Evolutionary conservation across 1,140 invertebrate species (phyloP).

Genomic region (Chymomyza costata): DNA sequence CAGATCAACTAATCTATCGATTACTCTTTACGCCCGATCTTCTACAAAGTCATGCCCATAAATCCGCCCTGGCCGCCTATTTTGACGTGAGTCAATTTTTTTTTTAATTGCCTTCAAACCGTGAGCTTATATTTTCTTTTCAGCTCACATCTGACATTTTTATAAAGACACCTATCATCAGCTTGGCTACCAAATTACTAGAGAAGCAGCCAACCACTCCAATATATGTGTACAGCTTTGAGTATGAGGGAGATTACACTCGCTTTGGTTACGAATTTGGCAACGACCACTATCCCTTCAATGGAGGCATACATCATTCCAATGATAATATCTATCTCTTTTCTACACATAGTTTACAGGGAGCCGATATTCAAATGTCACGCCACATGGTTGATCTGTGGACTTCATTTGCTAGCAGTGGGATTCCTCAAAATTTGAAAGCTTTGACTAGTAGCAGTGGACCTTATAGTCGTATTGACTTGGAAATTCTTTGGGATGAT

Average conservation of each 20-base stretch:
- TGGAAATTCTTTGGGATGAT: constrained; percentile 16
- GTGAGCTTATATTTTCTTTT: background rate
- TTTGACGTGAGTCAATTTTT: constrained; percentile 53
- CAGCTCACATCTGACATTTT: constrained; percentile 42
- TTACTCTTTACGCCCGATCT: constrained; percentile 41
- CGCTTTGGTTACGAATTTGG: constrained; percentile 72
- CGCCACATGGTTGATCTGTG: constrained; percentile 73
- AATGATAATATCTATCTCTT: constrained; percentile 75
- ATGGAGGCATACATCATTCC: constrained; percentile 75
- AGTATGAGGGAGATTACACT: constrained; percentile 63
- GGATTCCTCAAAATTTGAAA: constrained; percentile 39
- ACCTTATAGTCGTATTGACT: constrained; percentile 59
- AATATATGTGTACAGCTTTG: constrained; percentile 66
- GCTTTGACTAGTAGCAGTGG: constrained; percentile 43
- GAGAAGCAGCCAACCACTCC: constrained; percentile 18
- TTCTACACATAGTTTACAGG: constrained; percentile 55
- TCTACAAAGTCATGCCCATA: constrained; percentile 46
- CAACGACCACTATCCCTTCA: constrained; percentile 71
- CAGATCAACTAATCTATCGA: constrained; percentile 44
- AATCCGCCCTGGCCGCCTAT: constrained; percentile 48
- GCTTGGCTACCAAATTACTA: constrained; percentile 38
- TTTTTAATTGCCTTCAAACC: no score
- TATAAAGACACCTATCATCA: constrained; percentile 66
- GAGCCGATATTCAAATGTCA: constrained; percentile 56
- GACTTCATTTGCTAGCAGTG: constrained; percentile 71